A percentile compares a stretch with the other conserved stretches of the same genome.
phyloP scores from a whole-genome alignment of 1,140 invertebrate species.

The Drusus annulatus region DNA sequence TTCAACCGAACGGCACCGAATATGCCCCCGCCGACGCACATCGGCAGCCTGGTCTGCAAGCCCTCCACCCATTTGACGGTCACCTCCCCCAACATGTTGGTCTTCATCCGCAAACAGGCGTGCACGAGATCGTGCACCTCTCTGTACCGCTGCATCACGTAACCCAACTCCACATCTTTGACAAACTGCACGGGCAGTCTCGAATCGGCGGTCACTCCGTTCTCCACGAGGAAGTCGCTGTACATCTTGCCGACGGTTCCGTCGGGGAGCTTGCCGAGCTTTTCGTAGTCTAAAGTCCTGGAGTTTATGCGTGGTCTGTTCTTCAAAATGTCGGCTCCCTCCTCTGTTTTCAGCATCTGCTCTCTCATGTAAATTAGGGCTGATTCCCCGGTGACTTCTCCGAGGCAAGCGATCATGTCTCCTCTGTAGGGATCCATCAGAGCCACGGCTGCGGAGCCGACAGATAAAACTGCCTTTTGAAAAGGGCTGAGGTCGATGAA shows the following conservation, averaged over 20 bases:
- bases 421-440: constrained; percentile 82
- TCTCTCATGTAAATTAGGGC: constrained; percentile 79
- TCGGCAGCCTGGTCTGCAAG: constrained; percentile 90
- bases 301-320: constrained; percentile 92
- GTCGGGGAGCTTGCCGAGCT: constrained; percentile 80
- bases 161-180: constrained; percentile 91
- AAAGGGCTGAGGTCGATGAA: constrained; percentile 82
- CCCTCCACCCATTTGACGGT: constrained; percentile 98
- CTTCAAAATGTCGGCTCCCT: constrained; percentile 81
- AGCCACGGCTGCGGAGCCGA: constrained; percentile 85
- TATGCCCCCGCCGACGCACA: constrained; percentile 90
- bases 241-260: constrained; percentile 90
- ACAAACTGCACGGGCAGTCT: constrained; percentile 92
- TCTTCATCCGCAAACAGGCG: constrained; percentile 92
- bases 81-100: constrained; percentile 94
- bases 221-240: constrained; percentile 84
- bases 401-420: constrained; percentile 96
- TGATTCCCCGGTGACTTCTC: constrained; percentile 87
- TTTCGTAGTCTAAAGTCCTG: constrained; percentile 83
- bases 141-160: constrained; percentile 97
- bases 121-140: constrained; percentile 97
- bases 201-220: constrained; percentile 95
- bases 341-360: constrained; percentile 77
- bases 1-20: constrained; percentile 88
- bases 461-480: constrained; percentile 82